Conservation (phyloP, 2,113 vertebrate species). For the Rhinogobius similis region DNA sequence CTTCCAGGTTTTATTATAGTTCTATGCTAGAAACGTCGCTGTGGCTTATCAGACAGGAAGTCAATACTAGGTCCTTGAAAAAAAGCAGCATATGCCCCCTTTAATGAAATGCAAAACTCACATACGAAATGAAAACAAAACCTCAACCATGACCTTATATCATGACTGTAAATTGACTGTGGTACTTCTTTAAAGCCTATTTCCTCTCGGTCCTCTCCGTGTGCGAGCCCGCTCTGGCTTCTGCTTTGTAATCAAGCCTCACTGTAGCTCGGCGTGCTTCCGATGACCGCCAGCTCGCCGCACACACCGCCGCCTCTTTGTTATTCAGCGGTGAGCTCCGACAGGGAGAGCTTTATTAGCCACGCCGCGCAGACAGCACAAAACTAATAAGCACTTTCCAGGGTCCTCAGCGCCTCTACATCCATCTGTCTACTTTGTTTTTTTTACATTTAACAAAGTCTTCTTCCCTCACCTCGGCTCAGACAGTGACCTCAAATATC, state of each 20-base stretch:
- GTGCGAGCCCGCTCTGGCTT: slow-evolving; percentile 11
- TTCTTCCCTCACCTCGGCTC: slow-evolving; percentile 16
- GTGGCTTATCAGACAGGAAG: too few relatives aligned
- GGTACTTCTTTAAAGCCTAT: too few relatives aligned
- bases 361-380: slow-evolving; percentile 5
- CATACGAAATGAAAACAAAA: too few relatives aligned
- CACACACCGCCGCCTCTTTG: slow-evolving; percentile 20
- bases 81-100: too few relatives aligned
- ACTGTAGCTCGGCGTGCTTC: slow-evolving; percentile 9
- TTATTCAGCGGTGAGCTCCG: slow-evolving; percentile 36
- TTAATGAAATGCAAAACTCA: too few relatives aligned
- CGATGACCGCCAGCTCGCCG: slow-evolving; percentile 12
- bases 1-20: too few relatives aligned
- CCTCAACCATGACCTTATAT: too few relatives aligned
- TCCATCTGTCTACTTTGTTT: neutral
- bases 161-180: too few relatives aligned
- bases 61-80: too few relatives aligned
- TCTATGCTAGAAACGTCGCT: too few relatives aligned
- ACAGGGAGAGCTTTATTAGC: slow-evolving; percentile 22
- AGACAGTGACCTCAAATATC: slow-evolving; percentile 20
- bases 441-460: slow-evolving; percentile 27
- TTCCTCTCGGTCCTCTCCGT: slow-evolving; percentile 9
- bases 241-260: slow-evolving; percentile 38
- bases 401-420: slow-evolving; percentile 6
- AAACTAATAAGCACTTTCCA: slow-evolving; percentile 28